phyloP scores from a whole-genome alignment of 1,140 invertebrate species.

The Pogonomyrmex californicus region DNA sequence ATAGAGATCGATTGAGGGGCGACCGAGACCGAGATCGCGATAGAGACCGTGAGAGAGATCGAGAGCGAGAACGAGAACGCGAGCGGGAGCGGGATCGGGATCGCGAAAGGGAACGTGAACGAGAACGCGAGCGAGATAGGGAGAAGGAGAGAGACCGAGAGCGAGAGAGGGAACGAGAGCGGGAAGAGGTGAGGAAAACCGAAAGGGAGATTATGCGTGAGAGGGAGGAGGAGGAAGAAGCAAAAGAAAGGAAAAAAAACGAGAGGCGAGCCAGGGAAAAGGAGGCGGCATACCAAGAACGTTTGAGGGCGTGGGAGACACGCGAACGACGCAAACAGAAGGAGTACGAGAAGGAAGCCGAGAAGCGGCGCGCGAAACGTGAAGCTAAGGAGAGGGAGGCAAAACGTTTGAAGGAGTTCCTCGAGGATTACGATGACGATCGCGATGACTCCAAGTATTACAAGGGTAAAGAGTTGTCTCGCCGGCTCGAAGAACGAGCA shows the following conservation, averaged over 20 bases:
- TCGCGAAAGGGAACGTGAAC: slow-evolving; percentile 81
- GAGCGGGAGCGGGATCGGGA: slow-evolving; percentile 80
- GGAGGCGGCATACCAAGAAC: slow-evolving; percentile 97
- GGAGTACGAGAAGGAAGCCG: slow-evolving; percentile 96
- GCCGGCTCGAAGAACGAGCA: slow-evolving; percentile 95
- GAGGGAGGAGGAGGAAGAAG: slow-evolving; percentile 96
- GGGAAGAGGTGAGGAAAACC: slow-evolving; percentile 87
- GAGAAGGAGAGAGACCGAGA: slow-evolving; percentile 80
- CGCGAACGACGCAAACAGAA: slow-evolving; percentile 97
- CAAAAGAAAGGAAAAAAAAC: slow-evolving; percentile 95
- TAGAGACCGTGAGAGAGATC: slow-evolving; percentile 79
- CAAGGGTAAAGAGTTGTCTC: slow-evolving; percentile 96
- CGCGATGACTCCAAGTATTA: slow-evolving; percentile 98
- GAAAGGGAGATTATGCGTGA: slow-evolving; percentile 90
- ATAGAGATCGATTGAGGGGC: slow-evolving; percentile 85
- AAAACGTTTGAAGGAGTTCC: slow-evolving; percentile 97
- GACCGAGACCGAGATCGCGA: slow-evolving; percentile 86
- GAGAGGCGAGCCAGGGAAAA: slow-evolving; percentile 97
- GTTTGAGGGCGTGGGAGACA: slow-evolving; percentile 95
- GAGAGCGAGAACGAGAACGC: slow-evolving; percentile 80
- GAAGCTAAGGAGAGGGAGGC: slow-evolving; percentile 96
- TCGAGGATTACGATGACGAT: slow-evolving; percentile 99
- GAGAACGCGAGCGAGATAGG: slow-evolving; percentile 78
- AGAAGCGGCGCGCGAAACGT: slow-evolving; percentile 94
- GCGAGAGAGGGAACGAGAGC: slow-evolving; percentile 82